Conservation (phyloP, 2,888 invertebrate genomes). For the Melieria crassipennis region DNA sequence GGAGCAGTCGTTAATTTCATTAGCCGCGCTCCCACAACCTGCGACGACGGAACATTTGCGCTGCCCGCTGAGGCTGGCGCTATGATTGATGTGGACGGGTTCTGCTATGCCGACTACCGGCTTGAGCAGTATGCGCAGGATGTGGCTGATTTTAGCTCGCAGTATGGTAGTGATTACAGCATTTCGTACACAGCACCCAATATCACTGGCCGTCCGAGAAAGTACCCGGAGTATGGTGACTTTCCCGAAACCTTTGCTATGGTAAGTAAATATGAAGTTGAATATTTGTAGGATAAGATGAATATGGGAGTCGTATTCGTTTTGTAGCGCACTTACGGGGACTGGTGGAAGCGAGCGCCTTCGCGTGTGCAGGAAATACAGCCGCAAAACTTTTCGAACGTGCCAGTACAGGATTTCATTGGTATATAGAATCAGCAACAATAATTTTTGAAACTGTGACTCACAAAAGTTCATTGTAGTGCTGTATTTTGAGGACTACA, state of each 20-base stretch:
- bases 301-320: conserved; percentile 15
- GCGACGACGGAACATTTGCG: conserved; percentile 26
- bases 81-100: conserved; percentile 41
- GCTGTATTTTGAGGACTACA: conserved; percentile 62
- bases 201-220: conserved; percentile 83
- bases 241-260: conserved; percentile 90
- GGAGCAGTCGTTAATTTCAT: conserved; percentile 53
- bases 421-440: conserved; percentile 66
- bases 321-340: conserved; percentile 81
- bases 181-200: conserved; percentile 90
- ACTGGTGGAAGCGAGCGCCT: conserved; percentile 85
- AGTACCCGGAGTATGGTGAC: conserved; percentile 91
- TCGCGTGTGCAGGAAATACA: conserved; percentile 76
- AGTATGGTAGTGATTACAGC: conserved; percentile 88
- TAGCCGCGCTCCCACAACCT: conserved; percentile 36
- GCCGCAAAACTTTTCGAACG: conserved; percentile 75
- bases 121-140: conserved; percentile 82
- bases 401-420: conserved; percentile 82
- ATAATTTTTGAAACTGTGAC: background rate
- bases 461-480: conserved; percentile 51
- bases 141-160: conserved; percentile 86
- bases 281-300: background rate
- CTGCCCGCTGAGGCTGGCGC: conserved; percentile 23
- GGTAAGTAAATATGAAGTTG: conserved; percentile 67
- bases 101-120: conserved; percentile 48